Evolutionary conservation across 2,888 invertebrate genomes (phyloP), one percentile per base, ranked within the genome.

Genomic region (Physocephala rufipes): DNA sequence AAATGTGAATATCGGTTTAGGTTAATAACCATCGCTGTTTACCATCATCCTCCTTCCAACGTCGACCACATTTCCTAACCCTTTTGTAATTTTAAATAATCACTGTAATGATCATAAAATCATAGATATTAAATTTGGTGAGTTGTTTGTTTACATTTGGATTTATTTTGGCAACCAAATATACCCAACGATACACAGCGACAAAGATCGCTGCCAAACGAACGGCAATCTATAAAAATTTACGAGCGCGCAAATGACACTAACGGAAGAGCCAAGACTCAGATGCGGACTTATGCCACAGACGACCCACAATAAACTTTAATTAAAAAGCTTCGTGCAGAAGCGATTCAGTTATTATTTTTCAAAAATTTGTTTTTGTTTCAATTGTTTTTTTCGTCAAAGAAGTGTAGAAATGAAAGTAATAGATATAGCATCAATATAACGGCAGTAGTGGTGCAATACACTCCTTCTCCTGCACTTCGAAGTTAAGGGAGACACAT

Each of bases 241-340:
- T 61, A 68, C 68, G 61, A 68, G 19, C 45, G 59, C 61, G 43
- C n/a, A n/a, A 55, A 66, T 36, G 43, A 16, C n/a, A 47, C n/a
- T 12, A 28, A 24, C 55, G 26, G 24, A n/a, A n/a, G n/a, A 7
- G 26, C 58, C 16, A 51, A 72, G 71, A 68, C 76, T 75, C 76
- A 77, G 75, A 76, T 77, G 77, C n/a, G n/a, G 58, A 4, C 71
- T 75, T 74, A 51, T 71, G 72, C 72, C n/a, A n/a, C n/a, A n/a
- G 74, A 68, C 75, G 74, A 73, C 74, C 74, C 75, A 75, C 68
- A 71, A 75, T 75, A 71, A 76, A 67, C 24, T 75, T 76, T 77
- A n/a, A n/a, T n/a, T 77, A 75, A 75, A 77, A 66, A n/a, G n/a
- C n/a, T n/a, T 71, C 73, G 71, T 73, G 70, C 70, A 68, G 73